A percentile compares a stretch with the other conserved stretches of the same genome.
These are phyloP conservation scores for Ornithoptera alexandrae DNA, from an alignment of 2,888 invertebrate genomes.

Conservation along the genomic window DNA sequence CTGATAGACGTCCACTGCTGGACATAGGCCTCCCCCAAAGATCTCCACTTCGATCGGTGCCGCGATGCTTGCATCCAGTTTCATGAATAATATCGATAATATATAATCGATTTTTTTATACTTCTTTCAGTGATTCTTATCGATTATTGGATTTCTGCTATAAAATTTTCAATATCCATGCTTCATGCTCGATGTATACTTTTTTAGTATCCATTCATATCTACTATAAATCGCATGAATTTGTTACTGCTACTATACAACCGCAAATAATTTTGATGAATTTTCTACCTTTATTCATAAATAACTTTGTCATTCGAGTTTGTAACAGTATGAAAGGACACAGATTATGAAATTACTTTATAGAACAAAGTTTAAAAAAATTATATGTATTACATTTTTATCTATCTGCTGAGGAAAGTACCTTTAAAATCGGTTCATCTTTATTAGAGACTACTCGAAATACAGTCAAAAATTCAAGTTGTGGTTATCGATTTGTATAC, in stretches of 20 bases:
- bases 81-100: too few relatives aligned
- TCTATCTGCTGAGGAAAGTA: too few relatives aligned
- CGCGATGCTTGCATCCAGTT: too few relatives aligned
- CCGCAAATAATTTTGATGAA: background rate
- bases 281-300: background rate
- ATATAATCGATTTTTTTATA: background rate
- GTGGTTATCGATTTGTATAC: too few relatives aligned
- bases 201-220: background rate
- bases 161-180: background rate
- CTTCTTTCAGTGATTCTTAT: background rate
- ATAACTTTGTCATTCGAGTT: too few relatives aligned
- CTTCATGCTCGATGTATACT: slow-evolving; percentile 3
- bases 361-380: background rate
- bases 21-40: too few relatives aligned
- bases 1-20: too few relatives aligned
- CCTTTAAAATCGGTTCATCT: too few relatives aligned
- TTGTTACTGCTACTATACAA: background rate
- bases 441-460: too few relatives aligned
- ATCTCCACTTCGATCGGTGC: too few relatives aligned
- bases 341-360: background rate
- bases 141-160: slow-evolving; percentile 1
- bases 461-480: too few relatives aligned
- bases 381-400: background rate
- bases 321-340: background rate
- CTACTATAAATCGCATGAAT: background rate